Evolutionary conservation across 2,888 invertebrate genomes (phyloP), one percentile per base, ranked within the genome.

Genomic region (Unio delphinus): DNA sequence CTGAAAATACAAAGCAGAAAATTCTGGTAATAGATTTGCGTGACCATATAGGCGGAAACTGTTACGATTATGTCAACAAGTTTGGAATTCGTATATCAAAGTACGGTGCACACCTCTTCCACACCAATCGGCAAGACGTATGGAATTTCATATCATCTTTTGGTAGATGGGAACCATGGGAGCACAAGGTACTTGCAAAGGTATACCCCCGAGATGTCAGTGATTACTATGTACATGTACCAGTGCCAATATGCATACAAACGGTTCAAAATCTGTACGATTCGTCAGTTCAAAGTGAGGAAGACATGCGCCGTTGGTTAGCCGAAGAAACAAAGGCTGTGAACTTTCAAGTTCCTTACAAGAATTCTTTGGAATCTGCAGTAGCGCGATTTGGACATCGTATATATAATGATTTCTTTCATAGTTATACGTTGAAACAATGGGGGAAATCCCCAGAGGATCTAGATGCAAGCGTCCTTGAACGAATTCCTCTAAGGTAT

Each of bases 31-130:
- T 68, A 18, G 68, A 68, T n/a, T 55, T 55, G 57, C 30, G 68
- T 17, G 68, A 68, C 58, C 68, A 68, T 23, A 62, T 68, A 58
- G 68, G 68, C 4, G 68, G 68, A 8, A 68, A 68, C 30, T 68
- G 68, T 30, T 68, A 63, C 45, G 68, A 68, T 55, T 68, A 57
- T 58, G 28, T 62, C 17, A 61, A 68, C 26, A 55, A 62, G 63
- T 55, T 57, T 26, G 68, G 68, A 55, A 63, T 68, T 30, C n/a
- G 62, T 28, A 68, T 68, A 15, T 57, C 62, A 23, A 68, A 68
- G 45, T 68, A 68, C 28, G 68, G 68, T 18, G 34, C 58, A 3
- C 68, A 68, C 45, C 30, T 68, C 15, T 68, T 68, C 54, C 68
- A 68, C 23, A 68, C 68, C 5, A 58, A 57, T 18, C 57, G 56